These are phyloP conservation scores for Esperia sulphurella DNA, from an alignment of 2,888 invertebrate species.

Conservation along the genomic window DNA sequence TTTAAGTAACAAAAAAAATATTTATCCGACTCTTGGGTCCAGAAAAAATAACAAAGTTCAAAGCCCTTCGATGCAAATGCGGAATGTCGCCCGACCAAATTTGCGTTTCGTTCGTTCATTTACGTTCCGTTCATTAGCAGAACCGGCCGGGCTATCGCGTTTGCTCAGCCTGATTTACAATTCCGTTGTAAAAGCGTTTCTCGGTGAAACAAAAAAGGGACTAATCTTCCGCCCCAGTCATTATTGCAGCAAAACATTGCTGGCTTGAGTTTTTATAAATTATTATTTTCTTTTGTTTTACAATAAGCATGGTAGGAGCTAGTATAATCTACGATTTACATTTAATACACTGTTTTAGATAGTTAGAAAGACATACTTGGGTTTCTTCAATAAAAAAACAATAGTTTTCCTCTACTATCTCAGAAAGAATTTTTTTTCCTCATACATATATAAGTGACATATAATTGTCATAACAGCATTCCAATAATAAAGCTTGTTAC, in stretches of 20 bases:
- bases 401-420: too few species aligned
- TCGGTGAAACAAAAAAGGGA: slow-evolving; percentile 4
- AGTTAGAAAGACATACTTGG: too few species aligned
- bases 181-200: slow-evolving; percentile 4
- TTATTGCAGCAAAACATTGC: background rate
- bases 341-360: too few species aligned
- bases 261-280: background rate
- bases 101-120: slow-evolving; percentile 9
- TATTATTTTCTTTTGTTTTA: background rate
- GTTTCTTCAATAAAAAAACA: too few species aligned
- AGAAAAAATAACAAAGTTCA: background rate
- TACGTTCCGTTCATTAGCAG: slow-evolving; percentile 8
- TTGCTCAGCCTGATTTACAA: slow-evolving; percentile 10
- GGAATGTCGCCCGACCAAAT: background rate
- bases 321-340: background rate
- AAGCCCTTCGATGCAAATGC: background rate
- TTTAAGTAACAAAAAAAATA: background rate
- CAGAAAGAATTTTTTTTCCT: too few species aligned
- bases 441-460: too few species aligned
- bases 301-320: background rate
- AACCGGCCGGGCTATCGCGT: slow-evolving; percentile 9
- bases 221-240: background rate
- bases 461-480: too few species aligned
- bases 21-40: background rate
- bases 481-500: too few species aligned